Evolutionary conservation across 2,113 vertebrate genomes (phyloP).

Genomic region (Heteronetta atricapilla): DNA sequence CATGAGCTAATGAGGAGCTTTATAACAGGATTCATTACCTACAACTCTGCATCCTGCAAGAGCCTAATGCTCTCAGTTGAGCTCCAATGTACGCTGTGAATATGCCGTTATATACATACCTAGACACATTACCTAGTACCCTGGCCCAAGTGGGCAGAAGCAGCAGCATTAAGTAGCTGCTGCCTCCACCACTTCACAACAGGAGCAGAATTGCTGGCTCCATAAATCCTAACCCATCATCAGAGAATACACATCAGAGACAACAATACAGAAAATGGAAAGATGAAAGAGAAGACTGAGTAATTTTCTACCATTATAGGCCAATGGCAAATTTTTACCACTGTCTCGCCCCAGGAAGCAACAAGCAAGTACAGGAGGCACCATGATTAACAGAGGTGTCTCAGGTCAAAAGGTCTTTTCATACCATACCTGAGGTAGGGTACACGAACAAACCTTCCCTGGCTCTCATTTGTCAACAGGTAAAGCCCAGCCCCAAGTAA

Average conservation of each 20-base stretch:
- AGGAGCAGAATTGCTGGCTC: not conserved
- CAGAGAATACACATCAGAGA: not conserved
- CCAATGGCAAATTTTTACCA: not conserved
- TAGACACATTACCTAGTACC: not conserved
- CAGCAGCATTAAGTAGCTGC: not conserved
- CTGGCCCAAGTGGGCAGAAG: not conserved
- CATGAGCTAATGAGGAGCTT: not conserved
- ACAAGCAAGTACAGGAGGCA: not conserved
- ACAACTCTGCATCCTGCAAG: not conserved
- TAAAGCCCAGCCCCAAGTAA: not conserved
- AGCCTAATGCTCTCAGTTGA: not conserved
- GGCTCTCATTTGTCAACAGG: not conserved
- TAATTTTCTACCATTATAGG: not conserved
- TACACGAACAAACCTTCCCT: not conserved
- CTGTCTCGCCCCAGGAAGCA: not conserved
- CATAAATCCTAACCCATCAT: not conserved
- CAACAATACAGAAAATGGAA: not conserved
- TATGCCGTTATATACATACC: not conserved
- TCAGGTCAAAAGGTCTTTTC: not conserved
- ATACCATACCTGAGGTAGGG: not conserved
- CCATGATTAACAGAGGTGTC: not conserved
- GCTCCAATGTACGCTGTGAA: not conserved
- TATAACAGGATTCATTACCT: not conserved
- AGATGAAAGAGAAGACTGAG: not conserved
- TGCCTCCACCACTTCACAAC: not conserved